Conservation (phyloP, 1,140 invertebrate genomes). For the Drosophila saltans region DNA sequence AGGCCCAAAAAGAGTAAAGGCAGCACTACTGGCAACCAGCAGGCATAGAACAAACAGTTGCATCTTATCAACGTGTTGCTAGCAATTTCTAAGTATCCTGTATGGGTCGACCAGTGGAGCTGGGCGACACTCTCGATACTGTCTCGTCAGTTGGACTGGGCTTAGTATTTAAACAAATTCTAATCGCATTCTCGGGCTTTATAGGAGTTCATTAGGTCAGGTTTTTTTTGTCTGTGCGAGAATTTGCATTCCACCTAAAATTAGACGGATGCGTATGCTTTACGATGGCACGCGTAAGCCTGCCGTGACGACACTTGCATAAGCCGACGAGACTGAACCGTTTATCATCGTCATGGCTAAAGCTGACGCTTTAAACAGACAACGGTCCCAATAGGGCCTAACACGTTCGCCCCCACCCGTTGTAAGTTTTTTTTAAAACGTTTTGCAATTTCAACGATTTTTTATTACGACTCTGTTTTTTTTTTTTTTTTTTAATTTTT, state of each 20-base stretch:
- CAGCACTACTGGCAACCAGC: constrained; percentile 46
- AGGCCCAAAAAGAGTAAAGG: constrained; percentile 60
- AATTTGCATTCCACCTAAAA: constrained; percentile 43
- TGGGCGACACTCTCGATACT: constrained; percentile 52
- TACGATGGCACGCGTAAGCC: constrained; percentile 42
- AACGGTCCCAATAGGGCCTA: constrained; percentile 22
- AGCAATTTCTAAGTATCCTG: constrained; percentile 7
- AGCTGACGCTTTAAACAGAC: neutral
- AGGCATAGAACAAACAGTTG: constrained; percentile 54
- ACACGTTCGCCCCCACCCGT: constrained; percentile 22
- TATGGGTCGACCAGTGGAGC: constrained; percentile 12
- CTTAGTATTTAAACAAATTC: constrained; percentile 52
- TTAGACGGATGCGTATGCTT: constrained; percentile 36
- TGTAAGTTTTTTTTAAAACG: constrained; percentile 51
- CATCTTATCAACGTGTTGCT: constrained; percentile 36
- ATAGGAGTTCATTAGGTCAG: constrained; percentile 3
- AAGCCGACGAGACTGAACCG: constrained; percentile 16
- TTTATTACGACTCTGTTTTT: constrained; percentile 50
- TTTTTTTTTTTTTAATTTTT: constrained; percentile 7
- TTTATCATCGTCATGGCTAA: constrained; percentile 20
- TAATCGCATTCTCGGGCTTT: neutral
- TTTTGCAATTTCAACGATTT: constrained; percentile 66
- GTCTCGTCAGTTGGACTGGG: neutral
- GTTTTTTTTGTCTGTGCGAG: constrained; percentile 27
- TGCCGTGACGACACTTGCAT: constrained; percentile 28